Conservation (phyloP, 2,888 invertebrate genomes). For the Petrophora chlorosata region DNA sequence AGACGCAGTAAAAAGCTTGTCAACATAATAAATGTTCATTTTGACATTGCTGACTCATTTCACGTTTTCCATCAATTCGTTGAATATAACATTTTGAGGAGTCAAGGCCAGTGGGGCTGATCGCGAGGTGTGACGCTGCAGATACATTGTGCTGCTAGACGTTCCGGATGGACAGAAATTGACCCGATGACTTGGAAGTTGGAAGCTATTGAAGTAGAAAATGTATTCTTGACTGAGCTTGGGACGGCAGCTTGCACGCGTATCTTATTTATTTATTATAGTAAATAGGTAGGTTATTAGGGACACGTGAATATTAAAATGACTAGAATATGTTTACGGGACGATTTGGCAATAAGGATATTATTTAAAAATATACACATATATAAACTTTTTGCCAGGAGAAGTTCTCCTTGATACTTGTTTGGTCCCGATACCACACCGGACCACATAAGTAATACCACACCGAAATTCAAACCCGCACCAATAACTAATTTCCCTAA, state of each 20-base stretch:
- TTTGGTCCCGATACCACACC: no score
- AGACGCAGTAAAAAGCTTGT: conserved; percentile 29
- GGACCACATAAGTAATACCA: no score
- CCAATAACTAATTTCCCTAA: no score
- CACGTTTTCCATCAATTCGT: conserved; percentile 39
- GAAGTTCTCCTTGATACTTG: no score
- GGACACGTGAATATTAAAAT: neutral
- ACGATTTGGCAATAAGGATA: no score
- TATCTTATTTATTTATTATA: no score
- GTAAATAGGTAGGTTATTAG: neutral
- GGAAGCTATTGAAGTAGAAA: conserved; percentile 25
- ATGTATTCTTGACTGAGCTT: conserved; percentile 9
- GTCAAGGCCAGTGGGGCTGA: conserved; percentile 49
- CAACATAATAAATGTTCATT: conserved; percentile 30
- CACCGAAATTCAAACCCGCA: no score
- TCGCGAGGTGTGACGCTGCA: conserved; percentile 41
- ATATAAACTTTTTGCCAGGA: no score
- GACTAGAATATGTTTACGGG: no score
- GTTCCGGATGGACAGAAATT: conserved; percentile 28
- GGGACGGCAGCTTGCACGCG: conserved; percentile 2
- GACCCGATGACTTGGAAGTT: conserved; percentile 32
- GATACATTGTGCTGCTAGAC: conserved; percentile 13
- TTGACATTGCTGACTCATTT: conserved; percentile 39
- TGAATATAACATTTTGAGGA: conserved; percentile 32
- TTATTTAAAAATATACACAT: no score